Conservation (phyloP, 2,113 vertebrate genomes). For the Alligator sinensis region DNA sequence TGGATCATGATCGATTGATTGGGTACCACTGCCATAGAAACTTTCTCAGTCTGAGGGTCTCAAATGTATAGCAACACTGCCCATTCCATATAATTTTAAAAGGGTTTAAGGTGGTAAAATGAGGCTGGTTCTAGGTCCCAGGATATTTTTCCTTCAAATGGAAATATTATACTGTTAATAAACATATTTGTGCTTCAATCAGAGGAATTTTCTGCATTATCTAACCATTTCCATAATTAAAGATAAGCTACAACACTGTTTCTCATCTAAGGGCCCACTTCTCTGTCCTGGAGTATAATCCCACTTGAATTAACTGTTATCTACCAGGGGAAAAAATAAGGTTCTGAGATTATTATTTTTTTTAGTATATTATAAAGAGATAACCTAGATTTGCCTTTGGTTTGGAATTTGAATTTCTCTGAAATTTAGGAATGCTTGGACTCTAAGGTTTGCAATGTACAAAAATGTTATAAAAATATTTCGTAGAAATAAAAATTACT, state of each 20-base stretch:
- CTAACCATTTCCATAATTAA: not conserved
- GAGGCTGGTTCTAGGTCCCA: rapidly evolving
- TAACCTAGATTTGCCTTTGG: not conserved
- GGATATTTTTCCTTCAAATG: not conserved
- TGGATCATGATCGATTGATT: no score
- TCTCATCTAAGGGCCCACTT: not conserved
- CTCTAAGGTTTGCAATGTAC: not conserved
- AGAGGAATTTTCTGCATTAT: not conserved
- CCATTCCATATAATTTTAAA: no score
- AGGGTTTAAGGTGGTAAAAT: rapidly evolving
- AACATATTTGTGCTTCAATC: not conserved
- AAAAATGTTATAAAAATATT: not conserved
- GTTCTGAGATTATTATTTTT: not conserved
- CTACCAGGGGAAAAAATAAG: not conserved
- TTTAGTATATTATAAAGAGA: not conserved
- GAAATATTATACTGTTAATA: not conserved
- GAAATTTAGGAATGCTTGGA: not conserved
- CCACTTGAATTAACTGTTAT: not conserved
- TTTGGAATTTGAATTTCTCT: not conserved
- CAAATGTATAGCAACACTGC: not conserved
- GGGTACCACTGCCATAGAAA: not conserved
- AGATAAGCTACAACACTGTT: not conserved
- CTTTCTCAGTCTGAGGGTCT: not conserved
- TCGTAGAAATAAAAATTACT: not conserved
- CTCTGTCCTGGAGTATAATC: not conserved